Evolutionary conservation across 2,113 vertebrate genomes (phyloP).

Genomic region (Tragelaphus scriptus): DNA sequence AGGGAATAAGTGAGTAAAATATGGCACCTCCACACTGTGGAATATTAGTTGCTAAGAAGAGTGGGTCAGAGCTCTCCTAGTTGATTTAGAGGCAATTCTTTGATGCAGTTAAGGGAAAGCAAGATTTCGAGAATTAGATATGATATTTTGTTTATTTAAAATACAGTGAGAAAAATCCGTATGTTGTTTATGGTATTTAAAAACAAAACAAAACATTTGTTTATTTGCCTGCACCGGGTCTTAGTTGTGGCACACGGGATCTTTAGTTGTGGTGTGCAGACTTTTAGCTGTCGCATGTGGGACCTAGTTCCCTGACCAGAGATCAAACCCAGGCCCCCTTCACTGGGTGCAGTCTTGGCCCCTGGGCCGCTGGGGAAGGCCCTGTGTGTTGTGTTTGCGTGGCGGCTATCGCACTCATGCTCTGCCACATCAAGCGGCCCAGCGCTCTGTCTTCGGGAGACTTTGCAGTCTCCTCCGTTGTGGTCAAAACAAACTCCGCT

Average conservation of each 20-base stretch:
- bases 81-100: neutral
- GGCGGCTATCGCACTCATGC: accelerated
- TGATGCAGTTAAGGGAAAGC: neutral
- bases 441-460: neutral
- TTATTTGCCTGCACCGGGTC: neutral
- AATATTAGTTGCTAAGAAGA: neutral
- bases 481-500: neutral
- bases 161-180: neutral
- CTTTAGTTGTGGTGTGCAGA: neutral
- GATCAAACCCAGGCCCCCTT: neutral
- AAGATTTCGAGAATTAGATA: neutral
- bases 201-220: neutral
- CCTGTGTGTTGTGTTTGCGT: neutral
- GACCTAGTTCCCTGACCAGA: neutral
- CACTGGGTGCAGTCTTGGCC: neutral
- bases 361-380: neutral
- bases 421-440: accelerated
- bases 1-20: neutral
- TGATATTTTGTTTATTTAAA: neutral
- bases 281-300: neutral
- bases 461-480: neutral
- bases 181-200: neutral
- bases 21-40: too few relatives aligned
- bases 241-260: accelerated
- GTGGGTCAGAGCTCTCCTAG: neutral